Conservation (phyloP, 1,140 invertebrate genomes). For the Cheumatopsyche charites region DNA sequence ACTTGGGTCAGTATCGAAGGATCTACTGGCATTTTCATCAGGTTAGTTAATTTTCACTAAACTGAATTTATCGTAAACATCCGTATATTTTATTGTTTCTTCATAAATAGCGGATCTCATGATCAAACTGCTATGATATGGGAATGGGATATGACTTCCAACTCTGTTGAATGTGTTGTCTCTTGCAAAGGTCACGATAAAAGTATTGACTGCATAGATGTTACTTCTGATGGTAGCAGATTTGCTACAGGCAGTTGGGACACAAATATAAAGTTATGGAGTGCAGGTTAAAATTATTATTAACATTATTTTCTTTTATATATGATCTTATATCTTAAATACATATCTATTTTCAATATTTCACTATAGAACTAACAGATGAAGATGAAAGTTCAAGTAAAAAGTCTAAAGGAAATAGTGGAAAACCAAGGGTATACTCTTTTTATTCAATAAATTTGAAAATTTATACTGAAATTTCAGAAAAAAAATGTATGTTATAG, state of each 20-base stretch:
- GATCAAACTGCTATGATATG: slow-evolving; percentile 93
- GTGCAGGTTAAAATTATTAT: slow-evolving; percentile 63
- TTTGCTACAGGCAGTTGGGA: slow-evolving; percentile 96
- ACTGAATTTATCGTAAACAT: slow-evolving; percentile 25
- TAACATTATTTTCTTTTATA: neutral
- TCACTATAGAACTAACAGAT: slow-evolving; percentile 55
- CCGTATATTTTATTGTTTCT: slow-evolving; percentile 25
- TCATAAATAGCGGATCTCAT: slow-evolving; percentile 75
- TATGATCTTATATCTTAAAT: no score
- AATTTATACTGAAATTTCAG: neutral
- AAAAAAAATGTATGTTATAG: slow-evolving; percentile 55
- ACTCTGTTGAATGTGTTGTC: slow-evolving; percentile 80
- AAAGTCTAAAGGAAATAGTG: slow-evolving; percentile 60
- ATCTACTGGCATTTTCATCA: slow-evolving; percentile 73
- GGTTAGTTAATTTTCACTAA: slow-evolving; percentile 56
- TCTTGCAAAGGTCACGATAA: slow-evolving; percentile 88
- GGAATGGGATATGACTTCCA: slow-evolving; percentile 80
- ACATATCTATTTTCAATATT: neutral
- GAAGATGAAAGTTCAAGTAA: slow-evolving; percentile 60
- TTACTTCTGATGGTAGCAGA: slow-evolving; percentile 67
- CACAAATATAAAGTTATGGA: slow-evolving; percentile 80
- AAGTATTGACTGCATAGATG: slow-evolving; percentile 83
- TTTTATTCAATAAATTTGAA: slow-evolving; percentile 1
- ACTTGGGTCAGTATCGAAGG: slow-evolving; percentile 78
- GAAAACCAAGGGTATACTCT: slow-evolving; percentile 59